Conservation (phyloP, 2,113 vertebrate genomes). For the Cyanoderma ruficeps region DNA sequence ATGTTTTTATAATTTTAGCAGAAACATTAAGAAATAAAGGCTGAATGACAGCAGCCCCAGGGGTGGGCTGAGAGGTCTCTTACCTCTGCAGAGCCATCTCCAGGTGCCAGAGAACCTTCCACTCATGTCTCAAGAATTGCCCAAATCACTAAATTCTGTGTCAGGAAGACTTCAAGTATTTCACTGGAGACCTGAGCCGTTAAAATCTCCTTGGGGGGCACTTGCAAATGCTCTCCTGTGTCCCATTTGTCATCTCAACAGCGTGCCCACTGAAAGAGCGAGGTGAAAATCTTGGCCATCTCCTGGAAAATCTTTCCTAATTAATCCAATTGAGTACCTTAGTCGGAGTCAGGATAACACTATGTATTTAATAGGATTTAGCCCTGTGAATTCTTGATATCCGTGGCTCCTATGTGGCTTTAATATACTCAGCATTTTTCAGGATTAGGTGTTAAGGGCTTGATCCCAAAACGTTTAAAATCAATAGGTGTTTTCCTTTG, state of each 20-base stretch:
- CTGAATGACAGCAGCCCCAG: not conserved
- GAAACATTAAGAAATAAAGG: not conserved
- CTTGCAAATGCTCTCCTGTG: not conserved
- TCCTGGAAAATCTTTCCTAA: conserved; percentile 15
- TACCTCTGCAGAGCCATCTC: not conserved
- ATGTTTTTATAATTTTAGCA: not conserved
- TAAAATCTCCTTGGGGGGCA: not conserved
- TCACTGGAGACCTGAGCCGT: not conserved
- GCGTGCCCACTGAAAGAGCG: not conserved
- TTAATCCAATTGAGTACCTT: conserved; percentile 20
- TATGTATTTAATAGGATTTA: conserved; percentile 40
- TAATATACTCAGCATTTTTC: conserved; percentile 47
- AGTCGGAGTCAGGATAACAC: conserved; percentile 20
- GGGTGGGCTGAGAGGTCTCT: not conserved
- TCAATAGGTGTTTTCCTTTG: conserved; percentile 54
- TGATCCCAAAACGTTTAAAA: conserved; percentile 34
- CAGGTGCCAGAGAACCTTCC: not conserved
- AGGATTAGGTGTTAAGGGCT: conserved; percentile 43
- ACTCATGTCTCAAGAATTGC: not conserved
- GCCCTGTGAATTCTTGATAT: not conserved
- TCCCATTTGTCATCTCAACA: not conserved
- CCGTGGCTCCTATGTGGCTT: not conserved
- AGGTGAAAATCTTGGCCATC: not conserved
- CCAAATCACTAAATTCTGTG: not conserved
- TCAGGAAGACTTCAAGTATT: not conserved